These are phyloP conservation scores for Limnephilus auricula DNA, from an alignment of 2,888 invertebrate species.

Conservation along the genomic window DNA sequence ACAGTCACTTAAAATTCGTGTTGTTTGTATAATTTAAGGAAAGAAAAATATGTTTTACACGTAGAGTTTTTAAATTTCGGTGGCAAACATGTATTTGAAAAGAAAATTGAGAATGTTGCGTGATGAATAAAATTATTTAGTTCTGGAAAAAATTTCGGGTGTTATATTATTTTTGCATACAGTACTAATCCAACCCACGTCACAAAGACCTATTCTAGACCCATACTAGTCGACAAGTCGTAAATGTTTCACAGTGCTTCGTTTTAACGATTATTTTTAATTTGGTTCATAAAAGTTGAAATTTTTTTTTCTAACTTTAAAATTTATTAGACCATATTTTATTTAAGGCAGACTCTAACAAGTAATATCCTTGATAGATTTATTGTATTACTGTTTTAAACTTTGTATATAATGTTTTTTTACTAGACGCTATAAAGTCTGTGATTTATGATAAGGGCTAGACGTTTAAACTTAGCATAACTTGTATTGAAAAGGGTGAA, in stretches of 20 bases:
- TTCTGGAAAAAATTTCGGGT: background rate
- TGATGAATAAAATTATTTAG: constrained; percentile 7
- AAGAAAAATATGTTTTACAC: constrained; percentile 2
- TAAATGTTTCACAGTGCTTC: background rate
- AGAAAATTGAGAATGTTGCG: constrained; percentile 7
- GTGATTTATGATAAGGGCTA: background rate
- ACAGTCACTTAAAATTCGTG: constrained; percentile 2
- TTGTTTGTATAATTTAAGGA: background rate
- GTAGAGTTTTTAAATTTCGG: background rate
- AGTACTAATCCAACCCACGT: background rate
- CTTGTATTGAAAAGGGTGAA: too few species aligned
- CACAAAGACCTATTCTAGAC: background rate
- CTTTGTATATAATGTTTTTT: background rate
- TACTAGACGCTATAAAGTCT: background rate
- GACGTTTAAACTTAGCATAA: background rate
- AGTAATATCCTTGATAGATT: background rate
- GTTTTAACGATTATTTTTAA: background rate
- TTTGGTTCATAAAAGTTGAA: background rate
- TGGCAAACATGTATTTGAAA: background rate
- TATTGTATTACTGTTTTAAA: background rate
- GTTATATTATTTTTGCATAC: background rate
- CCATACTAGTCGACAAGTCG: background rate
- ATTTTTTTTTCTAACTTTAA: background rate
- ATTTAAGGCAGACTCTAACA: background rate
- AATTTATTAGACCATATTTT: background rate